A percentile compares a stretch with the other conserved stretches of the same genome.
Conservation (phyloP, 2,888 invertebrate genomes). For the Caenorhabditis zanzibari region DNA sequence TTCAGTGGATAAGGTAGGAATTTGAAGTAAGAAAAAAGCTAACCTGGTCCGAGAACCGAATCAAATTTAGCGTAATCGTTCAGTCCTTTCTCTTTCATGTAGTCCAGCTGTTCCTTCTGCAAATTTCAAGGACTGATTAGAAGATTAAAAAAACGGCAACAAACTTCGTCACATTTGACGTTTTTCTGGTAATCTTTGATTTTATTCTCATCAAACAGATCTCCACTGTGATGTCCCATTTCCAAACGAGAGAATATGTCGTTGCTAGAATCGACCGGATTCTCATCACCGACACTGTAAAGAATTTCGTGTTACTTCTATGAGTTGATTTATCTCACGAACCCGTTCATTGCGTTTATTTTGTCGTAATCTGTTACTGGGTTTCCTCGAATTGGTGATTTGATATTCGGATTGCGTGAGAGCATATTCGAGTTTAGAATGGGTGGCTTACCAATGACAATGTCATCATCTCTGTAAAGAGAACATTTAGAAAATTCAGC, state of each 20-base stretch:
- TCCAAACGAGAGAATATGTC: constrained; percentile 36
- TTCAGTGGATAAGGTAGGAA: too few relatives aligned
- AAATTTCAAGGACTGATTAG: background rate
- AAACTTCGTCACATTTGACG: constrained; percentile 30
- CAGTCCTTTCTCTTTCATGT: constrained; percentile 1
- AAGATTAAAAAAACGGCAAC: background rate
- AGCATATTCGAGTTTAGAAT: background rate
- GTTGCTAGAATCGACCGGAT: background rate
- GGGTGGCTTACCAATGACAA: constrained; percentile 11
- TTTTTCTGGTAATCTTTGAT: constrained; percentile 29
- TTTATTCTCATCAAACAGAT: constrained; percentile 7
- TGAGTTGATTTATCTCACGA: background rate
- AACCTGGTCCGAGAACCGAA: constrained; percentile 47
- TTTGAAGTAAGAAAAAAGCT: background rate
- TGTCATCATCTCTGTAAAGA: constrained; percentile 53
- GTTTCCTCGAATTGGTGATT: constrained; percentile 49
- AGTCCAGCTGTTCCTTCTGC: constrained; percentile 36
- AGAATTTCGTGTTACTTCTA: background rate
- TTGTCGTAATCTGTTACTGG: constrained; percentile 40
- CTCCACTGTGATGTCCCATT: constrained; percentile 18
- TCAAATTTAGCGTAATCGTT: constrained; percentile 4
- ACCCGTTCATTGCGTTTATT: constrained; percentile 21
- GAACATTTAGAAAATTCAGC: constrained; percentile 13
- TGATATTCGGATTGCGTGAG: background rate
- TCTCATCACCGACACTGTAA: background rate